Evolutionary conservation across 2,113 vertebrate species (phyloP).

Genomic region (Excalfactoria chinensis): DNA sequence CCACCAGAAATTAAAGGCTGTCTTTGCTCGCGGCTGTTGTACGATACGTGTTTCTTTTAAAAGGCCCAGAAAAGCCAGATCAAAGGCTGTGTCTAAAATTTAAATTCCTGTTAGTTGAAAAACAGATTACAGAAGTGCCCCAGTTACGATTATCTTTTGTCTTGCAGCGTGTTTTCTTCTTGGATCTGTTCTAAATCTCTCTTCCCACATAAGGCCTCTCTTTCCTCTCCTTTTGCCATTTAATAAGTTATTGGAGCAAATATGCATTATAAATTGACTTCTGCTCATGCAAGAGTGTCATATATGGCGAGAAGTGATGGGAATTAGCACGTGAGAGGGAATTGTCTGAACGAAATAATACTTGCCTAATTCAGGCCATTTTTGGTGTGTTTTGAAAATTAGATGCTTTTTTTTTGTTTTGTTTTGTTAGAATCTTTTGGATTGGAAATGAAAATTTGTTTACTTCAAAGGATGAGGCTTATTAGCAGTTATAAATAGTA

Average conservation of each 20-base stretch:
- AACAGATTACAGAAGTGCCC: not conserved
- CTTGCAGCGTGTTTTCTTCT: not conserved
- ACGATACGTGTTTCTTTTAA: not conserved
- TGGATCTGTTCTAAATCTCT: constrained; percentile 29
- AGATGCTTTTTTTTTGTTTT: constrained; percentile 45
- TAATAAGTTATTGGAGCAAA: constrained; percentile 37
- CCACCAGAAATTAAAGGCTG: not conserved
- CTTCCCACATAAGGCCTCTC: not conserved
- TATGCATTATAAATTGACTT: constrained; percentile 51
- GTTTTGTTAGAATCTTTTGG: constrained; percentile 37
- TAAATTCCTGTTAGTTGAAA: constrained; percentile 19
- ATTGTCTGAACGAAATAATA: constrained; percentile 12
- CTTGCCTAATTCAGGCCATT: constrained; percentile 13
- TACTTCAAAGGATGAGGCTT: constrained; percentile 3
- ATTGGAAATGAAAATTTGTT: constrained; percentile 49
- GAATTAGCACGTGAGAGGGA: constrained; percentile 38
- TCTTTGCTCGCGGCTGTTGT: not conserved
- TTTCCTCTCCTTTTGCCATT: constrained; percentile 28
- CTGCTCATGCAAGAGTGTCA: not conserved
- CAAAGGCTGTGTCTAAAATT: not conserved
- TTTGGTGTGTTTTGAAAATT: constrained; percentile 51
- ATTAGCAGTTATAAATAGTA: constrained; percentile 37
- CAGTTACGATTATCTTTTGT: not conserved
- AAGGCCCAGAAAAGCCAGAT: not conserved
- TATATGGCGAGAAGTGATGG: not conserved